Percentiles rank a stretch among this genome's conserved stretches.
Evolutionary conservation across 2,797 vertebrate species (phyloP).

Genomic region (Megaceryle alcyon): DNA sequence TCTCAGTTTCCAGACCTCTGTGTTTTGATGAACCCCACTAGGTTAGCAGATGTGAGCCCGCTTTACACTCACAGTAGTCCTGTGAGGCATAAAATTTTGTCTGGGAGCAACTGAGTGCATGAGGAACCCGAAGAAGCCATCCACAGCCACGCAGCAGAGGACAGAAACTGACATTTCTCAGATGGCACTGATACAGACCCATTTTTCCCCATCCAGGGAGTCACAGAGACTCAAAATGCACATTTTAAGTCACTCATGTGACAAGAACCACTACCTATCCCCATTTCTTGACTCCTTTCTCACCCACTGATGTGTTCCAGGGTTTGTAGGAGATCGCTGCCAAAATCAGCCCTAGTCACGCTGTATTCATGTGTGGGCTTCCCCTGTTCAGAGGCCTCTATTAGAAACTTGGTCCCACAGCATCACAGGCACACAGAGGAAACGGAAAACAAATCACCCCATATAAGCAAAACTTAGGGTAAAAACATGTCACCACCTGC

Average conservation of each 20-base stretch:
- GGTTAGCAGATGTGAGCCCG: background rate
- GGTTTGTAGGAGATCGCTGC: background rate
- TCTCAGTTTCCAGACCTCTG: background rate
- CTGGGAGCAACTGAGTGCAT: background rate
- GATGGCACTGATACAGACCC: background rate
- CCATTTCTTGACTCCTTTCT: background rate
- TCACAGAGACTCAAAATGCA: background rate
- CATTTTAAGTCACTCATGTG: background rate
- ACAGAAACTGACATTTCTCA: background rate
- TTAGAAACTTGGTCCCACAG: background rate
- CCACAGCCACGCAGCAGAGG: fast-evolving
- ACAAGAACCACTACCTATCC: background rate
- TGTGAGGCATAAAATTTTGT: background rate
- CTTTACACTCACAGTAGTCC: background rate
- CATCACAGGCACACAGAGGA: background rate
- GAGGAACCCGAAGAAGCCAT: background rate
- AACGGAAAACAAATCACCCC: background rate
- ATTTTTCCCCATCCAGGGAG: background rate
- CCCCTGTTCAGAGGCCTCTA: background rate
- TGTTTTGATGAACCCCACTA: fast-evolving
- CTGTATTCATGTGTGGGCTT: background rate
- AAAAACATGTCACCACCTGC: background rate
- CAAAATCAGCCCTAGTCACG: background rate
- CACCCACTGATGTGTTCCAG: background rate
- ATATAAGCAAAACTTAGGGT: background rate